Evolutionary conservation across 2,888 invertebrate species (phyloP).

Genomic region (Neoaliturus tenellus): DNA sequence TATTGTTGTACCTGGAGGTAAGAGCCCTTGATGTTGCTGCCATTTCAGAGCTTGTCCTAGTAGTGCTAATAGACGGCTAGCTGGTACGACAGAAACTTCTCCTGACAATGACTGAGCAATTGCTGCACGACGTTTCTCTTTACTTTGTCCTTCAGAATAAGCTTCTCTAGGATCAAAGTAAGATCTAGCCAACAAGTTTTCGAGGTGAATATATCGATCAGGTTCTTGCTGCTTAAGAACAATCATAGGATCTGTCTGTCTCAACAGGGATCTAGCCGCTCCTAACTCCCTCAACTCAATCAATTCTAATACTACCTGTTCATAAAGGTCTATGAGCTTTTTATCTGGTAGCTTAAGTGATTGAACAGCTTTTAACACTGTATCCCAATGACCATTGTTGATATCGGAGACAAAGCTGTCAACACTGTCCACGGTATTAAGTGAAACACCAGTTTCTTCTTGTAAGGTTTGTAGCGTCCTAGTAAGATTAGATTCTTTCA

Average conservation of each 20-base stretch:
- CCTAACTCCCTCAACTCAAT: constrained; percentile 98
- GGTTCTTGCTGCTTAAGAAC: constrained; percentile 98
- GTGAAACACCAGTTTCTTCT: constrained; percentile 98
- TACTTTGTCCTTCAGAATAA: constrained; percentile 95
- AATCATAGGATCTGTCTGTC: constrained; percentile 99
- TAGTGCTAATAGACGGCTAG: constrained; percentile 93
- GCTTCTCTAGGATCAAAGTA: constrained; percentile 99
- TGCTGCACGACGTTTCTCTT: constrained; percentile 95
- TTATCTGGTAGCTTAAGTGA: constrained; percentile 98
- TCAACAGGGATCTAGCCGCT: constrained; percentile 94
- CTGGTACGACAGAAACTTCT: constrained; percentile 99
- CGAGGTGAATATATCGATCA: constrained; percentile 97
- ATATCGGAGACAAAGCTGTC: constrained; percentile 99
- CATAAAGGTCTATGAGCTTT: constrained; percentile 98
- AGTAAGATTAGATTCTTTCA: constrained; percentile 97
- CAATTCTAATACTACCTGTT: constrained; percentile 97
- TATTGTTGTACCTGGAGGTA: constrained; percentile 98
- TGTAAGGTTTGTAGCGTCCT: constrained; percentile 92
- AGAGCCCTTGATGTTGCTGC: constrained; percentile 99
- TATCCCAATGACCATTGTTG: constrained; percentile 99
- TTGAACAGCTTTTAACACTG: constrained; percentile 97
- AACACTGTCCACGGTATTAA: constrained; percentile 99
- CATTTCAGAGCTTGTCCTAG: constrained; percentile 99
- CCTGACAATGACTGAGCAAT: constrained; percentile 96
- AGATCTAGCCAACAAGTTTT: constrained; percentile 95